phyloP scores from a whole-genome alignment of 2,797 vertebrate genomes.

The Mus caroli region DNA sequence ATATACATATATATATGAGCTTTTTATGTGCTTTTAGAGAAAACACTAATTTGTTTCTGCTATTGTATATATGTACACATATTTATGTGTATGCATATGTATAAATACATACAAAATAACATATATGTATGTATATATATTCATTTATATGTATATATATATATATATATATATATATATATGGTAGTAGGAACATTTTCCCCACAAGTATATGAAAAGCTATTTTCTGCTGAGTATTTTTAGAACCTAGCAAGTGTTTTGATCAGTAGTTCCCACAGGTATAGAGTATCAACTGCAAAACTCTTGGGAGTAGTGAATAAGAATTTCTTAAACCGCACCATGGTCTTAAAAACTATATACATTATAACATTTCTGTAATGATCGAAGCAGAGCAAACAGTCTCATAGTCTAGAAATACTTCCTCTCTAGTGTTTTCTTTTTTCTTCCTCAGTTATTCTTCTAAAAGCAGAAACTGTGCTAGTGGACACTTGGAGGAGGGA shows the following conservation, averaged over 20 bases:
- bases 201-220: neutral
- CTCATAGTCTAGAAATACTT: neutral
- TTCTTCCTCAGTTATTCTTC: slow-evolving; percentile 45
- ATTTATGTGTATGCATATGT: neutral
- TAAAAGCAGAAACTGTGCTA: neutral
- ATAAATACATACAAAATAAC: slow-evolving; percentile 14
- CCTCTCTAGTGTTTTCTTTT: neutral
- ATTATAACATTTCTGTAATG: slow-evolving; percentile 8
- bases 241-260: slow-evolving; percentile 12
- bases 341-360: slow-evolving; percentile 11
- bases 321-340: neutral
- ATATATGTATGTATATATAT: neutral
- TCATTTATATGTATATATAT: neutral
- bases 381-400: neutral
- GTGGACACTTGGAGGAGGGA: neutral
- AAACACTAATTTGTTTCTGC: neutral
- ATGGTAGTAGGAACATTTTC: neutral
- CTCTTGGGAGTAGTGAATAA: neutral
- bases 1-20: neutral
- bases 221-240: slow-evolving; percentile 55
- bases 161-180: neutral
- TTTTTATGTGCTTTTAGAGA: neutral
- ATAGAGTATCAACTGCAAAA: neutral
- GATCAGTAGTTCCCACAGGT: neutral
- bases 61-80: neutral